Conservation (phyloP, 1,140 invertebrate species). For the Drosophila auraria region DNA sequence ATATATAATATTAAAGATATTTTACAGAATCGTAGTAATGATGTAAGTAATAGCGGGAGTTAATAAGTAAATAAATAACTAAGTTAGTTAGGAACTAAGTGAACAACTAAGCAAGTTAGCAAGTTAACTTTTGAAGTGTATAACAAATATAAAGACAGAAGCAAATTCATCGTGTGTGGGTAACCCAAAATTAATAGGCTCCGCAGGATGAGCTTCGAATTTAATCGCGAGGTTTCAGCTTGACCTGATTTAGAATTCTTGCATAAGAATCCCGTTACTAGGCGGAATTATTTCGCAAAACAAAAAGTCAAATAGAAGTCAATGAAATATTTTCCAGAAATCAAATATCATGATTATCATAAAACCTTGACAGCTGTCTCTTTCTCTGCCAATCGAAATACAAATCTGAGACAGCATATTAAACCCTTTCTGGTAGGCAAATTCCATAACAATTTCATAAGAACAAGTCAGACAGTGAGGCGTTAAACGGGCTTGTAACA, state of each 20-base stretch:
- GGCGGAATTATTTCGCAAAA: not conserved
- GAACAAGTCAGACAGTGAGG: constrained; percentile 9
- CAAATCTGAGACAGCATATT: constrained; percentile 32
- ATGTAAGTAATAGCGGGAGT: too few species aligned
- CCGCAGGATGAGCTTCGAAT: constrained; percentile 16
- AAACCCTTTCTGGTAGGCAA: constrained; percentile 21
- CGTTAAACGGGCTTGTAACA: constrained; percentile 66
- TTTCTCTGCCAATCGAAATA: not conserved
- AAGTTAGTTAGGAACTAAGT: too few species aligned
- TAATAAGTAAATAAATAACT: too few species aligned
- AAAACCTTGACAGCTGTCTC: not conserved
- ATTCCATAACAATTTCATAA: not conserved
- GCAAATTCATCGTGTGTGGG: constrained; percentile 1
- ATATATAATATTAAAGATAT: too few species aligned
- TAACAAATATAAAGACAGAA: constrained; percentile 5
- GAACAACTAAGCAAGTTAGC: too few species aligned
- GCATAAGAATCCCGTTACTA: constrained; percentile 14
- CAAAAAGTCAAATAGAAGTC: constrained; percentile 16
- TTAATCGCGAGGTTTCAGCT: constrained; percentile 35
- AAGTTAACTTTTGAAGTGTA: not conserved
- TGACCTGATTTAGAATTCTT: constrained; percentile 21
- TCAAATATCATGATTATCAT: constrained; percentile 1
- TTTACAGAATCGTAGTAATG: too few species aligned
- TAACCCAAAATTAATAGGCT: constrained; percentile 25
- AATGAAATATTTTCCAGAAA: constrained; percentile 15